Percentiles rank a stretch among this genome's conserved stretches.
Conservation (phyloP, 2,113 vertebrate species). For the pig (Sus scrofa) region DNA sequence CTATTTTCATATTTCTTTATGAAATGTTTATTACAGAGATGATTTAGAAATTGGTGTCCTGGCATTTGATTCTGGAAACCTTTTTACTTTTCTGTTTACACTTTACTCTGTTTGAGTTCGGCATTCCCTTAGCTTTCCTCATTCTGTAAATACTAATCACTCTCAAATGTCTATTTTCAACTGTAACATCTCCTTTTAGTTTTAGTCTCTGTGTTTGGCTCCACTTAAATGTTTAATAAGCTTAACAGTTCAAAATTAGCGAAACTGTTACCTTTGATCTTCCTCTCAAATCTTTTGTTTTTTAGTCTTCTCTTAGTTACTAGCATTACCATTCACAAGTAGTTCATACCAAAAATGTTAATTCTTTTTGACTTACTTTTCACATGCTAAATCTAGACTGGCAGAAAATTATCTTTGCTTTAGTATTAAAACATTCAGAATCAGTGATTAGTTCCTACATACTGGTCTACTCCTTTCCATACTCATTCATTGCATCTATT, state of each 20-base stretch:
- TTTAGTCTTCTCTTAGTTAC: not conserved
- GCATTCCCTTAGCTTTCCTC: not conserved
- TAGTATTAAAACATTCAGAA: not conserved
- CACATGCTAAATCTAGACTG: not conserved
- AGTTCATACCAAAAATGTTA: not conserved
- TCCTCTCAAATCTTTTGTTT: not conserved
- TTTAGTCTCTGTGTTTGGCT: not conserved
- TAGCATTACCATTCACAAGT: not conserved
- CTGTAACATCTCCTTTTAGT: not conserved
- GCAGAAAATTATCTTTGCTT: not conserved
- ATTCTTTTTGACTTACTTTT: not conserved
- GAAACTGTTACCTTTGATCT: not conserved
- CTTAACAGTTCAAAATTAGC: not conserved
- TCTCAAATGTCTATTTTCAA: not conserved
- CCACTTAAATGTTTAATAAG: not conserved
- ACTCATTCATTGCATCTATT: not conserved
- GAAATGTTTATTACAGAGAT: not conserved
- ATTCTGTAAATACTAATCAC: not conserved
- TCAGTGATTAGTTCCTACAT: not conserved
- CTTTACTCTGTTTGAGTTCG: not conserved
- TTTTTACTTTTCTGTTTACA: not conserved
- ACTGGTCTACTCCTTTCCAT: not conserved
- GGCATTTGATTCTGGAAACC: not conserved
- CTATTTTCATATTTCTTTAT: not conserved
- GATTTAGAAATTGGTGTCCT: not conserved